Base-by-base conservation (phyloP, 2,888 invertebrate species). In the Caenorhabditis plicata region DNA sequence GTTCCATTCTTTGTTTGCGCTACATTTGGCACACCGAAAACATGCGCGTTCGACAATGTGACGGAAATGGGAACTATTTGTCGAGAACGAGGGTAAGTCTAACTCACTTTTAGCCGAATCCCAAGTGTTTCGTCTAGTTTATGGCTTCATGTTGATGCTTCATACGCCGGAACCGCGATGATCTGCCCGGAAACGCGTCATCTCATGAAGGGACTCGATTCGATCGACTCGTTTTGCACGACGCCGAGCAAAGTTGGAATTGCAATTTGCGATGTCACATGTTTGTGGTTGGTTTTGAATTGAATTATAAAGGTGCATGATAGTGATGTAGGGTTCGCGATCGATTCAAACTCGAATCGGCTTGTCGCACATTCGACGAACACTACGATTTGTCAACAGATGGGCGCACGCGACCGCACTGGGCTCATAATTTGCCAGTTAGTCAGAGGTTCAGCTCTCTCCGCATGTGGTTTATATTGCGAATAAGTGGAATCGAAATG, bases 1-100 rank as follows among this genome's bases (percentile, higher is more conserved):
- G 54, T 60, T 17, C 60, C 60, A 38, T 60, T 60, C 38, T 60
- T 60, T 9, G 53, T 60, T 11, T 36, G 46, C 8, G 53, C 60
- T 15, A 60, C 54, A 4, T 54, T 60, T 20, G 60, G 60, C 36
- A 60, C 60, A 32, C 47, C 60, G 13, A 54, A 54, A 8, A 53
- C 60, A 2, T 53, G 53, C 29, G 53, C 60, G 0, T 60, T 60
- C 36, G 60, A 60, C 35, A 50, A 39, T 33, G 38, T 60, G 8
- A 49, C 50, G 27, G 60, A 60, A 19, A 19, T 60, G 5, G 60
- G 60, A 13, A 53, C 53, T 9, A 54, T 60, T 26, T 60, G 60
- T 25, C 49, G 50, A 29, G 53, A 60, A 27, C 13, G 43, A n/a
- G n/a, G n/a, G n/a, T n/a, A n/a, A n/a, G n/a, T n/a, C n/a, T n/a